Evolutionary conservation across 2,797 vertebrate genomes (phyloP).

Genomic region (Phalloptychus januarius): DNA sequence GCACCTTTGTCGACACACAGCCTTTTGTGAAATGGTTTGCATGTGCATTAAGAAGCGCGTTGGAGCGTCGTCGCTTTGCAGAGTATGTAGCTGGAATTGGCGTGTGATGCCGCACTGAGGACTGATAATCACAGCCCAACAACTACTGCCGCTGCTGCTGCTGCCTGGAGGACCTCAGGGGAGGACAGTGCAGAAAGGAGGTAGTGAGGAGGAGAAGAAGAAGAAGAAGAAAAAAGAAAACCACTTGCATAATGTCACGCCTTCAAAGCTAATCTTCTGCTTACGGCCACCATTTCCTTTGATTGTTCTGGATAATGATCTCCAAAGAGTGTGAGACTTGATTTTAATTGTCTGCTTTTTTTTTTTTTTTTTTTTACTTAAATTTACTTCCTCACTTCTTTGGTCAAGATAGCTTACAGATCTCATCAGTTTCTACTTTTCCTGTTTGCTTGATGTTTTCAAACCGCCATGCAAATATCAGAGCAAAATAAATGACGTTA

Average conservation of each 20-base stretch:
- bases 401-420: background rate
- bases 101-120: conserved; percentile 38
- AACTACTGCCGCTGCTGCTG: conserved; percentile 31
- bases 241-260: background rate
- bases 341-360: background rate
- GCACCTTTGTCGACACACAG: background rate
- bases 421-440: background rate
- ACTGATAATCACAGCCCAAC: conserved; percentile 54
- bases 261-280: background rate
- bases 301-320: background rate
- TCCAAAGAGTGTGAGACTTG: background rate
- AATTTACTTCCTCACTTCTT: background rate
- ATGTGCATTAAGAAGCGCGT: conserved; percentile 15
- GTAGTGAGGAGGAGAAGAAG: background rate
- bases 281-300: background rate
- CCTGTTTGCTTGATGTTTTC: background rate
- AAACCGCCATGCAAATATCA: background rate
- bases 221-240: background rate
- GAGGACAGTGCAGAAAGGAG: background rate
- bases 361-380: background rate
- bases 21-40: conserved; percentile 9
- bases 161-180: conserved; percentile 26
- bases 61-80: conserved; percentile 17
- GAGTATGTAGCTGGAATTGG: conserved; percentile 39
- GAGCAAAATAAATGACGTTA: background rate